phyloP scores from a whole-genome alignment of 1,140 invertebrate genomes.

The Trissolcus basalis region DNA sequence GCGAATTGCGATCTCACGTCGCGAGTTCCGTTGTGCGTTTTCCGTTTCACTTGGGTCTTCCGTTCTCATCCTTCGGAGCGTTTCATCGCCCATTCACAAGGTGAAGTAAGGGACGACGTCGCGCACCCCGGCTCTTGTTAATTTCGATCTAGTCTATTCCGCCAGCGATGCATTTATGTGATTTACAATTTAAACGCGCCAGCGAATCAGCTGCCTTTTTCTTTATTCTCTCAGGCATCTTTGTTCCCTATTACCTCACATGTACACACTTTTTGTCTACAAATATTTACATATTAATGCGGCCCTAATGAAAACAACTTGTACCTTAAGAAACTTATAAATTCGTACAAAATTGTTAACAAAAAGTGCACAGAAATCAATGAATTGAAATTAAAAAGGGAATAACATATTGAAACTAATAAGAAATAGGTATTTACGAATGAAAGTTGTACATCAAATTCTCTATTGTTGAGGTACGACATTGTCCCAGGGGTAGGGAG shows the following conservation, averaged over 20 bases:
- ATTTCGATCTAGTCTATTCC: slow-evolving; percentile 44
- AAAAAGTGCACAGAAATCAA: too few species aligned
- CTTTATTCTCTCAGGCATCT: neutral
- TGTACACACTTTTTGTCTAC: too few species aligned
- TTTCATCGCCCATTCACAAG: slow-evolving; percentile 45
- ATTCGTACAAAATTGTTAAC: too few species aligned
- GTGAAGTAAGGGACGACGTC: slow-evolving; percentile 14
- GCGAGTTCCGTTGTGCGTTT: slow-evolving; percentile 33
- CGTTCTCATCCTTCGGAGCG: slow-evolving; percentile 51
- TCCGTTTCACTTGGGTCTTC: slow-evolving; percentile 35
- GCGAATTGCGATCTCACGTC: slow-evolving; percentile 10
- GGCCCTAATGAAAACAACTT: too few species aligned
- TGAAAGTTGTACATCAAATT: too few species aligned
- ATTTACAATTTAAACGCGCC: slow-evolving; percentile 35
- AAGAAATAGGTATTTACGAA: too few species aligned
- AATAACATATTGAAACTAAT: too few species aligned
- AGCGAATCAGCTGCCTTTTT: neutral
- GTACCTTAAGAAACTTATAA: too few species aligned
- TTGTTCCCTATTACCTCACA: neutral
- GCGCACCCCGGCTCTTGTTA: slow-evolving; percentile 21
- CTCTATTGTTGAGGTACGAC: too few species aligned
- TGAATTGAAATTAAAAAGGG: too few species aligned
- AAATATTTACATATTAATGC: too few species aligned
- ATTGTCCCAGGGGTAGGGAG: too few species aligned
- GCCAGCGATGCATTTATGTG: slow-evolving; percentile 34